Conservation (phyloP, 2,888 invertebrate genomes). For the Malachius bipustulatus region DNA sequence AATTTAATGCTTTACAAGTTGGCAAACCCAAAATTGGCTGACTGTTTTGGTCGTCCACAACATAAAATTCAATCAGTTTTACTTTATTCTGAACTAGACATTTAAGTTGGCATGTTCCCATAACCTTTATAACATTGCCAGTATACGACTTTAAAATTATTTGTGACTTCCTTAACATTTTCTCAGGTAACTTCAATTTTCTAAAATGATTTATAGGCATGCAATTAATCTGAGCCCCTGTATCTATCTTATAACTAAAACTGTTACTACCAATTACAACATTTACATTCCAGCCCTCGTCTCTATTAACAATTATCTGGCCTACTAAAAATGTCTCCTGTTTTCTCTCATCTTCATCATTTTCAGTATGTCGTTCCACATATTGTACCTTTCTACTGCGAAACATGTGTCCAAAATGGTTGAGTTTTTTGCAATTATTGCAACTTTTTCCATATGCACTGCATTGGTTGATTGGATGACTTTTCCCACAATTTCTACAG, state of each 20-base stretch:
- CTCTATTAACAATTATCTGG: background rate
- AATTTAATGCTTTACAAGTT: conserved; percentile 7
- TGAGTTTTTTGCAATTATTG: conserved; percentile 12
- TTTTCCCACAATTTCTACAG: background rate
- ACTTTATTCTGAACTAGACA: too few species aligned
- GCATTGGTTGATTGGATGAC: conserved; percentile 10
- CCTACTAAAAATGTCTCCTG: conserved; percentile 2
- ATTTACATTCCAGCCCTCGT: background rate
- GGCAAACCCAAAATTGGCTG: too few species aligned
- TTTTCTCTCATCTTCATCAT: background rate
- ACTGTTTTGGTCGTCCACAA: too few species aligned
- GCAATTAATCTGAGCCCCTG: conserved; percentile 13
- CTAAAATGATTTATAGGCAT: conserved; percentile 9
- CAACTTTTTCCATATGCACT: conserved; percentile 15
- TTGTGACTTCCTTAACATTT: conserved; percentile 8
- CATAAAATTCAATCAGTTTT: too few species aligned
- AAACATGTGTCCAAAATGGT: conserved; percentile 15
- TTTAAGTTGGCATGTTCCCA: conserved; percentile 12
- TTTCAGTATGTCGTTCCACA: conserved; percentile 1
- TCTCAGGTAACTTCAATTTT: conserved; percentile 6
- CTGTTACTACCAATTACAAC: background rate
- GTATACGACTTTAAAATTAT: conserved; percentile 13
- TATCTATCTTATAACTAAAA: conserved; percentile 14
- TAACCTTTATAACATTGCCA: conserved; percentile 9
- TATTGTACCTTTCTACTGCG: background rate